Percentiles rank a stretch among this genome's conserved stretches.
phyloP scores from a whole-genome alignment of 1,140 invertebrate species.

The Magallana angulata region DNA sequence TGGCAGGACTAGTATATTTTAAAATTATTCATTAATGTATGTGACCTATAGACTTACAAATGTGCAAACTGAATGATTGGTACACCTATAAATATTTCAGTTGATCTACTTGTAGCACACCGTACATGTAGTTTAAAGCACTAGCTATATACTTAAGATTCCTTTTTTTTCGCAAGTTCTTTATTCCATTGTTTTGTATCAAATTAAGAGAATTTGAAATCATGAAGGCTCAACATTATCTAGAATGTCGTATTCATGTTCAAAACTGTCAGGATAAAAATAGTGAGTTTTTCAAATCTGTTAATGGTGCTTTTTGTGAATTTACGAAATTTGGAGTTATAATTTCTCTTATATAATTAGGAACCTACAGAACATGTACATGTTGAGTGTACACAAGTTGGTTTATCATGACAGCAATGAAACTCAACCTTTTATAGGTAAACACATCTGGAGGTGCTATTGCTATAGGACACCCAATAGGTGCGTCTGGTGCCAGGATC shows the following conservation, averaged over 20 bases:
- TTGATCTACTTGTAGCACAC: too few relatives aligned
- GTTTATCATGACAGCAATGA: too few relatives aligned
- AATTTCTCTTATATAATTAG: background rate
- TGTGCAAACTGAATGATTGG: too few relatives aligned
- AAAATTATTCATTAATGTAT: too few relatives aligned
- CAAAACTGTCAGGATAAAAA: background rate
- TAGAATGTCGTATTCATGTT: too few relatives aligned
- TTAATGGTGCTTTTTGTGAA: background rate
- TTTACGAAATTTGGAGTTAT: background rate
- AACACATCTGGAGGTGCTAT: conserved; percentile 89
- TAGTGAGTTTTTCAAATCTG: background rate
- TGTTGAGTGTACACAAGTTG: too few relatives aligned
- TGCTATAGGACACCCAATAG: conserved; percentile 94
- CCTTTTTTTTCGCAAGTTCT: background rate
- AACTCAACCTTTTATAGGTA: conserved; percentile 65
- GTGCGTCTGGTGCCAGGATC: conserved; percentile 85
- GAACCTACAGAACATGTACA: background rate
- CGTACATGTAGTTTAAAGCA: background rate
- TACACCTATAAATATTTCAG: too few relatives aligned
- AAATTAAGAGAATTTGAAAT: too few relatives aligned
- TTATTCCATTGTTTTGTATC: too few relatives aligned
- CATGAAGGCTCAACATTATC: too few relatives aligned
- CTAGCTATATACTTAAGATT: background rate
- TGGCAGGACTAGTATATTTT: too few relatives aligned
- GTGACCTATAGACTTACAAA: too few relatives aligned